Evolutionary conservation across 1,140 invertebrate genomes (phyloP), one percentile per base, ranked within the genome.

Genomic region (Episyrphus balteatus): DNA sequence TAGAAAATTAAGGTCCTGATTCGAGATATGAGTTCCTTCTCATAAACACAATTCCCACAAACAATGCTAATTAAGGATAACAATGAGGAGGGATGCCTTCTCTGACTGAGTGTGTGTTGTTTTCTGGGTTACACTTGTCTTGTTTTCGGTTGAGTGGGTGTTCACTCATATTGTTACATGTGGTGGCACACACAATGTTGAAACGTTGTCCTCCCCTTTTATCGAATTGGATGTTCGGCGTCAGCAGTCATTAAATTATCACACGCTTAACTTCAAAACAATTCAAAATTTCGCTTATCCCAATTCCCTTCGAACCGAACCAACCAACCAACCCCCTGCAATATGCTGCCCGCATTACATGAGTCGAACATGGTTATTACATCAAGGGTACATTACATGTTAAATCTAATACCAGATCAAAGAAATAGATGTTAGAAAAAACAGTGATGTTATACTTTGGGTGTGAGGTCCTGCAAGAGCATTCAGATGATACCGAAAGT

Each of bases 231-330:
- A 26, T 26, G 21, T 26, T 26, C 21, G 58, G 59, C 57, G 58
- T 55, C 58, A 56, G 55, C 57, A 62, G 55, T 64, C 62, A 64
- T 64, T 64, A 64, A 64, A 64, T 64, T 64, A 64, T 64, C 61
- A 64, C 62, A 64, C 59, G 64, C 64, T 64, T 60, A 58, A 61
- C 59, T 53, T 64, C 57, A 64, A 63, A 64, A 64, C 62, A 64
- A 64, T 64, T 58, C 41, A 62, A 51, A 51, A 51, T 56, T 55
- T 58, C 51, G 56, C 59, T 57, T 57, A 55, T 54, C 59, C 47
- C 54, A 46, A 53, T 37, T 44, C 44, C 48, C 32, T 39, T 34
- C 32, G 13, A 9, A 34, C 32, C 8, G 13, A 34, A 9, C 13
- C 13, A 13, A 37, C 3, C 3, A 15, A 37, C 13, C 13, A 15